A percentile compares a stretch with the other conserved stretches of the same genome.
Evolutionary conservation across 2,797 vertebrate species (phyloP).

Genomic region (Amniataba percoides): DNA sequence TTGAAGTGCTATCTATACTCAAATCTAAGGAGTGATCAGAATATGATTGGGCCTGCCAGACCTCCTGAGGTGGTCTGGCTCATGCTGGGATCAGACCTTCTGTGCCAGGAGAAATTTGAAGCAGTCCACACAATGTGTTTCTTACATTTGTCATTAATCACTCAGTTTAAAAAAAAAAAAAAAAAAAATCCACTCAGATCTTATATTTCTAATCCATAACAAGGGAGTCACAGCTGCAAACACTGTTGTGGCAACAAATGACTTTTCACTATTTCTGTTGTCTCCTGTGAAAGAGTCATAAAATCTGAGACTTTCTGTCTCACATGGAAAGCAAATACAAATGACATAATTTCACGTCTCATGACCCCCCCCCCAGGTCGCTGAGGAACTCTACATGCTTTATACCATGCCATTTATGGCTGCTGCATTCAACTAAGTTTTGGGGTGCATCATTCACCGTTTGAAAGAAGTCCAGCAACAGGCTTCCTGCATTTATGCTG

Average conservation of each 20-base stretch:
- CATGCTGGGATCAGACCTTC: conserved; percentile 35
- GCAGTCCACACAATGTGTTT: conserved; percentile 39
- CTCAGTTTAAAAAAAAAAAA: background rate
- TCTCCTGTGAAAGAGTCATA: conserved; percentile 29
- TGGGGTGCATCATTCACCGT: accelerated
- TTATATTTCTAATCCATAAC: background rate
- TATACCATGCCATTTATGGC: conserved; percentile 3
- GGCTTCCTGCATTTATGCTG: no score
- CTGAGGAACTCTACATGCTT: background rate
- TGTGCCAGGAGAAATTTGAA: conserved; percentile 52
- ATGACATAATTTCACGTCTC: conserved; percentile 5
- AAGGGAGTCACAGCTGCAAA: conserved; percentile 33
- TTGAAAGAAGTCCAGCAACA: background rate
- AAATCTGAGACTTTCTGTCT: conserved; percentile 18
- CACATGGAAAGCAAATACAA: conserved; percentile 22
- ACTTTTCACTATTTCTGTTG: conserved; percentile 36
- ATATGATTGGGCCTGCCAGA: conserved; percentile 47
- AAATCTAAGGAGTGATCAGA: conserved; percentile 37
- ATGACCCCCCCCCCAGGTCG: conserved; percentile 1
- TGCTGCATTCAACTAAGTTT: background rate
- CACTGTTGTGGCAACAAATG: conserved; percentile 28
- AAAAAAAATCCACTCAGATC: conserved; percentile 22
- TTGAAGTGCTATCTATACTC: conserved; percentile 32
- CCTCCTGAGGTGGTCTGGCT: conserved; percentile 55
- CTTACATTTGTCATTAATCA: conserved; percentile 49